These are phyloP conservation scores for Acrossocheilus wenchowensis DNA, from an alignment of 2,797 vertebrate genomes.

Conservation along the genomic window DNA sequence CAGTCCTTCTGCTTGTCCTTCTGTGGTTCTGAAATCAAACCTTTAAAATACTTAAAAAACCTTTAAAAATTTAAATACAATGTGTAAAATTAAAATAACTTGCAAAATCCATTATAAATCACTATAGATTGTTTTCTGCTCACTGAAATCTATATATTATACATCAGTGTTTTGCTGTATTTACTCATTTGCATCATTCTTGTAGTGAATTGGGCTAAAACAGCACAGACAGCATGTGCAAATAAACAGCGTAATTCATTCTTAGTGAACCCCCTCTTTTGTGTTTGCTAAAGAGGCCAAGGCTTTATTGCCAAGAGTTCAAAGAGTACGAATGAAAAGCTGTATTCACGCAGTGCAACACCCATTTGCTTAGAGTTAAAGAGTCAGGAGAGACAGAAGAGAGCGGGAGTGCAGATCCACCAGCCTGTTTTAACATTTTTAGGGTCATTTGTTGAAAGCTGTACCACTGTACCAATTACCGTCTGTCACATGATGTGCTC, in stretches of 20 bases:
- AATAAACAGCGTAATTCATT: not conserved
- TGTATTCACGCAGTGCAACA: slow-evolving; percentile 25
- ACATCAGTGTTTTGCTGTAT: not conserved
- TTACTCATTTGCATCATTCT: not conserved
- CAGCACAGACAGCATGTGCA: not conserved
- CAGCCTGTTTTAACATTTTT: slow-evolving; percentile 34
- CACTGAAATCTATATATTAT: not conserved
- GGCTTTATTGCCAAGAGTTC: slow-evolving; percentile 24
- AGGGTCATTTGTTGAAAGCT: slow-evolving; percentile 66
- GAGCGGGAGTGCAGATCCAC: not conserved
- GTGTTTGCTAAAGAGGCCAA: not conserved
- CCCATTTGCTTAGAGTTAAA: slow-evolving; percentile 16
- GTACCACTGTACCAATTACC: slow-evolving; percentile 71
- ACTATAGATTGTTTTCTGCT: not conserved
- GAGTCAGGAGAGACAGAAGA: slow-evolving; percentile 14
- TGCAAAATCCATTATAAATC: not conserved
- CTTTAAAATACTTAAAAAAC: not conserved
- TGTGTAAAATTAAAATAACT: not conserved
- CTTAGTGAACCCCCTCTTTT: not conserved
- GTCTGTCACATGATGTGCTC: slow-evolving; percentile 55
- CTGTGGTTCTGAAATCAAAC: not conserved
- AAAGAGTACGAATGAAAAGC: slow-evolving; percentile 36
- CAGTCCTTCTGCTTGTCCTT: not conserved
- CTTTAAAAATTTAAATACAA: not conserved
- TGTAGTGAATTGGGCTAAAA: not conserved